Evolutionary conservation across 2,113 vertebrate species (phyloP).

Genomic region (Asarcornis scutulata): DNA sequence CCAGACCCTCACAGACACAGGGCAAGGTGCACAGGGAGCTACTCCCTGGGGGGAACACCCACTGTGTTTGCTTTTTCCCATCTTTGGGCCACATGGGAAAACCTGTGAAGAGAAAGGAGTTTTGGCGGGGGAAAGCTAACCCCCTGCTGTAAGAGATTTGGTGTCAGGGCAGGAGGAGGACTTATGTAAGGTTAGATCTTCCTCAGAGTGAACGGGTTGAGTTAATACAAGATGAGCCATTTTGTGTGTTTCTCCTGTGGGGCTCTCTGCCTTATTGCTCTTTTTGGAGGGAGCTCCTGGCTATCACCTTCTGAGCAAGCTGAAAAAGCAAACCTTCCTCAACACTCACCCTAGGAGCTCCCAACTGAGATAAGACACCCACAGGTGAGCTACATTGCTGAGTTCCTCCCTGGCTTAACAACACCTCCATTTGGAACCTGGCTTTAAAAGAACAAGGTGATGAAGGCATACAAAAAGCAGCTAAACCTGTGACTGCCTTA

Average conservation of each 20-base stretch:
- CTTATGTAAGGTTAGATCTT: neutral
- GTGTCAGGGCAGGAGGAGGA: neutral
- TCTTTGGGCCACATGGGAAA: neutral
- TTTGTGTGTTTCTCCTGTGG: neutral
- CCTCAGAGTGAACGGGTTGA: neutral
- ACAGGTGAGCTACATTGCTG: neutral
- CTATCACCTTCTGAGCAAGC: neutral
- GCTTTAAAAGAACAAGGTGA: neutral
- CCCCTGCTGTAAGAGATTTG: neutral
- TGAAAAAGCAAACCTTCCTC: neutral
- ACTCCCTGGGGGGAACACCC: neutral
- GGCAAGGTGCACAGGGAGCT: neutral
- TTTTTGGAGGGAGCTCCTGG: neutral
- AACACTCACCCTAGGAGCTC: neutral
- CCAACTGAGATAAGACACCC: neutral
- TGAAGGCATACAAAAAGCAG: neutral
- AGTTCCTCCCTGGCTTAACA: neutral
- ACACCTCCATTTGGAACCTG: neutral
- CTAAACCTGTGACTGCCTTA: neutral
- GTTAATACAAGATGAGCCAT: neutral
- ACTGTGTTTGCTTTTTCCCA: neutral
- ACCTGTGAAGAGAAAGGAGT: neutral
- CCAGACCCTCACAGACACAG: neutral
- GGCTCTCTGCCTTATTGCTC: neutral
- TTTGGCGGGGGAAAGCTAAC: neutral